These are phyloP conservation scores for Sarcophaga carnaria DNA, from an alignment of 2,888 invertebrate species.

Conservation along the genomic window DNA sequence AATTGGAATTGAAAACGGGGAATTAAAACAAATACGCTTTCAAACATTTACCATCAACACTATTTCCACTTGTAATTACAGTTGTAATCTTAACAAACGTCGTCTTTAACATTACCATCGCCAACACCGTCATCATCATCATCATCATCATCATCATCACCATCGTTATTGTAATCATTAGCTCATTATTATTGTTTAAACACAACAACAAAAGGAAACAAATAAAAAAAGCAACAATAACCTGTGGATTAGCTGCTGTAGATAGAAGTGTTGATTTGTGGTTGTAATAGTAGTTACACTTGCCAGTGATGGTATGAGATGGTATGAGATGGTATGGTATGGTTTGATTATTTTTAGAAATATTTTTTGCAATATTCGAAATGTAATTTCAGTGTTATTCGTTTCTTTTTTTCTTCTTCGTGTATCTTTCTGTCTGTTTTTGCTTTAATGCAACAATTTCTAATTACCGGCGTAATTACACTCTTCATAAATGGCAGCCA, in stretches of 20 bases:
- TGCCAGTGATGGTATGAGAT: no score
- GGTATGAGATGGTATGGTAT: no score
- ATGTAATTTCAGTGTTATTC: neutral
- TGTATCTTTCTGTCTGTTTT: constrained; percentile 16
- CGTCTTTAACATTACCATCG: constrained; percentile 2
- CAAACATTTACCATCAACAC: constrained; percentile 34
- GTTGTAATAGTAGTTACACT: no score
- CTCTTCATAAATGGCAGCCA: constrained; percentile 25
- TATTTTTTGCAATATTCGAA: neutral
- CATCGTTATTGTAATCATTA: neutral
- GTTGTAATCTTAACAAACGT: constrained; percentile 36
- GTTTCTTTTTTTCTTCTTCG: neutral
- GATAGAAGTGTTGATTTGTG: no score
- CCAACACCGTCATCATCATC: constrained; percentile 6
- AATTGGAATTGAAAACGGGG: neutral
- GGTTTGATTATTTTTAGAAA: neutral
- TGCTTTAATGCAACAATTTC: constrained; percentile 53
- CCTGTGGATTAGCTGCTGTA: no score
- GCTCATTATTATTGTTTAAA: no score
- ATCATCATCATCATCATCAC: constrained; percentile 30
- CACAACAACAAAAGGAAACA: no score
- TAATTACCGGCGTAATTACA: constrained; percentile 62
- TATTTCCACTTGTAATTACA: constrained; percentile 16
- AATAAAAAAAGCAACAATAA: no score
- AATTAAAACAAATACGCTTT: constrained; percentile 11